Base-by-base conservation (phyloP, 2,113 vertebrate species). In the Sinocyclocheilus anophthalmus region DNA sequence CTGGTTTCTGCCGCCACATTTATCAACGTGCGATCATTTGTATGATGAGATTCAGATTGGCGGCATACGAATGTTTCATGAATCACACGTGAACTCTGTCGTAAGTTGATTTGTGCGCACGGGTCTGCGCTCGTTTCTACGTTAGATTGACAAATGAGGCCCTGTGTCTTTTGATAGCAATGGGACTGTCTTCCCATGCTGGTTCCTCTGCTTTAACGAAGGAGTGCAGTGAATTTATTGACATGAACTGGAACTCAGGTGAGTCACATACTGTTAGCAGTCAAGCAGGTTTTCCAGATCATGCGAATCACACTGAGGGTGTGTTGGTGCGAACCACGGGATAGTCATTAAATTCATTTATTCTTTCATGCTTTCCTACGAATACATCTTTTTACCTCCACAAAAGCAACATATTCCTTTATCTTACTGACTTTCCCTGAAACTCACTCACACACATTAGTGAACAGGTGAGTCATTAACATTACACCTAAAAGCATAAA, bases 381-480 rank as follows among this genome's bases (percentile, higher is more conserved):
- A 55, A 77, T 22, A 12, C 1, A 65, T 48, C 12, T 42, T 48
- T 81, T 67, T 67, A 81, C 22, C 22, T 2, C 9, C 3, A 81
- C 48, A 55, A 83, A 83, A 57, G 65, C 81, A 22, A 4, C 3
- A 84, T 48, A 20, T 69, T 37, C 57, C 9, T n/a, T 63, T 42
- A 63, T 87, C 65, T 75, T 12, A 30, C 6, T 50, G 37, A 48
- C 33, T 81, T n/a, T 45, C 63, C 53, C 67, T 55, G 39, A 67
- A 67, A 45, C 37, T 65, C 57, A 76, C 45, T 37, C 67, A 69
- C 65, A 65, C 67, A 69, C 67, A 67, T 50, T 30, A 57, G 65
- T 67, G 70, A 59, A 81, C 45, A 84, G 81, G 55, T 86, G 13
- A 80, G 8, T 88, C 55, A 30, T 70, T 63, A 45, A 80, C 57